Base-by-base conservation (phyloP, 2,888 invertebrate species). In the Asteroscopus sphinx region DNA sequence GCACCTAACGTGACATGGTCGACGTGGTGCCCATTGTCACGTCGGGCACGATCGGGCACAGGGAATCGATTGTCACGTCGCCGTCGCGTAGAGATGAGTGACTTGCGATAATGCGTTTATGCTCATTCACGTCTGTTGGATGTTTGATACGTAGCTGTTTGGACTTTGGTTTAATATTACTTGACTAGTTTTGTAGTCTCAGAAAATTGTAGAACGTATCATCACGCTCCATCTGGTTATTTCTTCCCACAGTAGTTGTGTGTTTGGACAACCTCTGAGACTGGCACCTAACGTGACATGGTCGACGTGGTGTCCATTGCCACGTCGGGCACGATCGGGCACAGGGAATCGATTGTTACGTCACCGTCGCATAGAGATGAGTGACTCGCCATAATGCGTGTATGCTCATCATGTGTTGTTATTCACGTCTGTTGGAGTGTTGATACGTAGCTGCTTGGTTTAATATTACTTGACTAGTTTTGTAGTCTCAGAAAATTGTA, bases 281-380 rank as follows among this genome's bases (percentile, higher is more conserved):
- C n/a, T n/a, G n/a, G n/a, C n/a, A n/a, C n/a, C n/a, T n/a, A n/a
- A n/a, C n/a, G n/a, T n/a, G n/a, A n/a, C n/a, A n/a, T n/a, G n/a
- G n/a, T n/a, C n/a, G n/a, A n/a, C n/a, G n/a, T n/a, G n/a, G n/a
- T 25, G 25, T 8, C 47, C 11, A 52, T 58, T 58, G 58, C 47
- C 47, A 52, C 13, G 46, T 52, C 9, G 4, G 5, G 35, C 49
- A 41, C 41, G 49, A 25, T 32, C 42, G 28, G 28, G 37, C 47
- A 35, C 2, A 4, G 21, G 21, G 36, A 44, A 37, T 26, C 42
- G 42, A 33, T 46, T 35, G 45, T 35, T 41, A 55, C 30, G 55
- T 7, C 15, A 12, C n/a, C 13, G 3, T 26, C 26, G 8, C 26
- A 26, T 7, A 26, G 26, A 26, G 16, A n/a, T 35, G 15, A 12